Percentiles rank a stretch among this genome's conserved stretches.
These are phyloP conservation scores for Andrena haemorrhoa DNA, from an alignment of 2,888 invertebrate genomes.

Conservation along the genomic window DNA sequence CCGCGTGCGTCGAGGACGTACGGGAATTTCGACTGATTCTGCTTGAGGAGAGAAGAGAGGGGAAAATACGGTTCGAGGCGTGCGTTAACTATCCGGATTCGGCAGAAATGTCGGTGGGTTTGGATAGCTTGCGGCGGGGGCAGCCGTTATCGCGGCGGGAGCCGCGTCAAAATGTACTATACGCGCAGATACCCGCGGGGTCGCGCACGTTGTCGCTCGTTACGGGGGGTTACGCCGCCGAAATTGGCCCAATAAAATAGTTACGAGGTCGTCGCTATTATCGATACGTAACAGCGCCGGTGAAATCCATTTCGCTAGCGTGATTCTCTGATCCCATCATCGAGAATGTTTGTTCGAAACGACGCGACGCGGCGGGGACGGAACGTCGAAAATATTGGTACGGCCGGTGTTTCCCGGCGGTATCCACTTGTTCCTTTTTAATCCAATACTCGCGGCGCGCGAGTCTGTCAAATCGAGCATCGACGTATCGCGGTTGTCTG, in stretches of 20 bases:
- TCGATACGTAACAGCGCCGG: constrained; percentile 50
- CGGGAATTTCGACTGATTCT: neutral
- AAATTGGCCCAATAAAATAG: constrained; percentile 66
- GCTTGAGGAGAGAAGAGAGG: neutral
- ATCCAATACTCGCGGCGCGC: constrained; percentile 1
- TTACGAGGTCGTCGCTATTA: constrained; percentile 55
- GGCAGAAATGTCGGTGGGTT: constrained; percentile 29
- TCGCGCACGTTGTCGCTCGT: constrained; percentile 50
- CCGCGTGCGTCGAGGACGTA: too few species aligned
- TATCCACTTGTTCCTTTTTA: constrained; percentile 1
- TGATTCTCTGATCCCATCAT: constrained; percentile 13
- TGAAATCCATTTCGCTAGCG: constrained; percentile 45
- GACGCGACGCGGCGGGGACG: constrained; percentile 13
- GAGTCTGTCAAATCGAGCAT: neutral
- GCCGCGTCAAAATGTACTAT: constrained; percentile 42
- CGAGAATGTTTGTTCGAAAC: constrained; percentile 15
- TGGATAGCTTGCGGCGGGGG: constrained; percentile 34
- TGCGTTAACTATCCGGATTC: constrained; percentile 16
- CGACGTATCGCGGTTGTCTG: constrained; percentile 16
- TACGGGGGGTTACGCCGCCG: constrained; percentile 46
- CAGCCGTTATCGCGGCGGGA: constrained; percentile 48
- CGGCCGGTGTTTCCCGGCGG: neutral
- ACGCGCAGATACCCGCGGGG: constrained; percentile 31
- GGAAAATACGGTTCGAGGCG: constrained; percentile 9
- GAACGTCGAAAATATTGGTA: constrained; percentile 1